Evolutionary conservation across 2,113 vertebrate species (phyloP).

Genomic region (Rhombomys opimus): DNA sequence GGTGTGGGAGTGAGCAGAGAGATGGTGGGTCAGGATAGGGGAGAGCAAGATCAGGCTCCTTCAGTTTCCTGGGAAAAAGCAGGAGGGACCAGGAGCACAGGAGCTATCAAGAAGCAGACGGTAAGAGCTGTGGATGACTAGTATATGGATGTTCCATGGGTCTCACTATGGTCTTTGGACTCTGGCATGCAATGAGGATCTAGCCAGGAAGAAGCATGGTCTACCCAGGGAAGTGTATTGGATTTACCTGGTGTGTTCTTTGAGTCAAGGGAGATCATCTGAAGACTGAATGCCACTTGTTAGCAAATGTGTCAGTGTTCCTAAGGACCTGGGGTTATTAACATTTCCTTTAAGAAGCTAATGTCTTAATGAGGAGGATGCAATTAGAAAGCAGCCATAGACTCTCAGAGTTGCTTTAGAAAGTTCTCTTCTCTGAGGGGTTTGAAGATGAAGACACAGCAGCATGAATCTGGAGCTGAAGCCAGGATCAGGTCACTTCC

Average conservation of each 20-base stretch:
- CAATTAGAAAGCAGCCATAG: background rate
- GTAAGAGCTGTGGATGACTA: background rate
- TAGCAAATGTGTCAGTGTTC: background rate
- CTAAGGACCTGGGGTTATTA: background rate
- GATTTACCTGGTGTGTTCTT: background rate
- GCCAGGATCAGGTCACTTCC: background rate
- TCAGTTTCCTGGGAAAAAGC: background rate
- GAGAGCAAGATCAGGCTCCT: background rate
- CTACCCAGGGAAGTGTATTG: background rate
- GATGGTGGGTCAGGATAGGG: no score
- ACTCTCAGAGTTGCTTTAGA: background rate
- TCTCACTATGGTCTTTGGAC: background rate
- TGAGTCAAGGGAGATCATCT: background rate
- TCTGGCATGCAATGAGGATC: background rate
- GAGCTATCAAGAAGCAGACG: background rate
- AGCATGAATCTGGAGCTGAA: background rate
- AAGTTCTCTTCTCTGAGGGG: background rate
- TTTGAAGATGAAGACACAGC: constrained; percentile 12
- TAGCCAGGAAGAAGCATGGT: background rate
- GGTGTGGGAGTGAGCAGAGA: background rate
- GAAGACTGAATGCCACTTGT: background rate
- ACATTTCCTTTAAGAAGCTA: constrained; percentile 14
- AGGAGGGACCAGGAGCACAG: background rate
- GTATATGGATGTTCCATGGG: accelerated
- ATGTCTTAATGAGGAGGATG: constrained; percentile 21